These are phyloP conservation scores for Nemopilema nomurai DNA, from an alignment of 30 jellyfish, hydroid and myxozoan species.

Conservation along the genomic window DNA sequence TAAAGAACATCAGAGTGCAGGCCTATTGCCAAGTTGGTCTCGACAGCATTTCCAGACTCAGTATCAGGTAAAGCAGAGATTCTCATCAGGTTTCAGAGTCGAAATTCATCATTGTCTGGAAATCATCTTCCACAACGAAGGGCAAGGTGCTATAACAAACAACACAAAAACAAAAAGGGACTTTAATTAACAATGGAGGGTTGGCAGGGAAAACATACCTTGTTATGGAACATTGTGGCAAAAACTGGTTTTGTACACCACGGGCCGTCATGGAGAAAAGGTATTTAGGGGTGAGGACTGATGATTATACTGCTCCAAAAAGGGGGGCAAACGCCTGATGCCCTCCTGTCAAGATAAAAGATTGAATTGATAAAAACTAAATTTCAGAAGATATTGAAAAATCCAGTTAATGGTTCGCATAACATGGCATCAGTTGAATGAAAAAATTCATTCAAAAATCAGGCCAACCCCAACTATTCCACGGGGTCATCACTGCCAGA, in stretches of 20 bases:
- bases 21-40: not conserved
- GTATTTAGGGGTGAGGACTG: constrained; percentile 46
- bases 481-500: too few species aligned
- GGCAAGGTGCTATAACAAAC: too few species aligned
- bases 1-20: not conserved
- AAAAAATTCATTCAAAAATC: too few species aligned
- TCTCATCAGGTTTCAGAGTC: constrained; percentile 30
- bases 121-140: not conserved
- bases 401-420: too few species aligned
- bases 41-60: constrained; percentile 18
- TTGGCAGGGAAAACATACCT: constrained; percentile 28
- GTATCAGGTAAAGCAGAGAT: constrained; percentile 43
- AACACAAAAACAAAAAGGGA: too few species aligned
- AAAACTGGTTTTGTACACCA: constrained; percentile 41
- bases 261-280: constrained; percentile 38
- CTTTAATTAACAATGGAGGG: too few species aligned
- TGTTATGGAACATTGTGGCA: constrained; percentile 39
- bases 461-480: too few species aligned
- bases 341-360: constrained; percentile 25
- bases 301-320: constrained; percentile 54
- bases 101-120: constrained; percentile 29
- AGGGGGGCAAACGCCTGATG: constrained; percentile 38
- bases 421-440: too few species aligned
- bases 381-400: too few species aligned
- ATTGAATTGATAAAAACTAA: too few species aligned